Evolutionary conservation across 2,888 invertebrate species (phyloP).

Genomic region (Pollenia griseotomentosa): DNA sequence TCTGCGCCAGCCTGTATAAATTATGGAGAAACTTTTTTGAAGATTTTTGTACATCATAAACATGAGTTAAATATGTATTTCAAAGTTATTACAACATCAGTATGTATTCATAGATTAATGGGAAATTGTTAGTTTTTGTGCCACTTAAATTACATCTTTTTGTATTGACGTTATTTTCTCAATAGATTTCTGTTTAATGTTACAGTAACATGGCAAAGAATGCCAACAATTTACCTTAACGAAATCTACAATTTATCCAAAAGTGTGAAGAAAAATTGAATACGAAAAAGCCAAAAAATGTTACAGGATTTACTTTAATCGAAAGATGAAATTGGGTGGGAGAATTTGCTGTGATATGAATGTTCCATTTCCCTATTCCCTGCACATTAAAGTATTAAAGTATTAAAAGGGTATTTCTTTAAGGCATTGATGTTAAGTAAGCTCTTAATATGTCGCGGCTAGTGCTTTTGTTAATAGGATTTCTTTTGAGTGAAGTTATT

Average conservation of each 20-base stretch:
- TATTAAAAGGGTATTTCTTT: slow-evolving; percentile 47
- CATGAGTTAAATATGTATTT: too few species aligned
- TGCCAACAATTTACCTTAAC: not conserved
- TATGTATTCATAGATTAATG: too few species aligned
- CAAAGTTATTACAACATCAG: too few species aligned
- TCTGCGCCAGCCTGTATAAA: too few species aligned
- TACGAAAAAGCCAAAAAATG: slow-evolving; percentile 11
- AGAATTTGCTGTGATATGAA: not conserved
- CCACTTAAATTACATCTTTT: slow-evolving; percentile 23
- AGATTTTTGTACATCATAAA: too few species aligned
- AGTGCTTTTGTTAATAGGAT: slow-evolving; percentile 77
- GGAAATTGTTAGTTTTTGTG: too few species aligned
- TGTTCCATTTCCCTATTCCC: too few species aligned
- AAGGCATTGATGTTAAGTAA: not conserved
- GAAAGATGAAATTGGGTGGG: not conserved
- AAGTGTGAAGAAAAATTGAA: not conserved
- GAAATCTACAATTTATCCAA: not conserved
- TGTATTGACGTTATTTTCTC: not conserved
- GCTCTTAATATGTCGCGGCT: slow-evolving; percentile 75
- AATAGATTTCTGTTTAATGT: not conserved
- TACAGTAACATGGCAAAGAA: not conserved
- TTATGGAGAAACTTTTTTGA: too few species aligned
- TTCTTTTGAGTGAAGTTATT: slow-evolving; percentile 64
- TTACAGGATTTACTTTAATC: not conserved
- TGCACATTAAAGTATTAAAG: not conserved